phyloP scores from a whole-genome alignment of 1,140 invertebrate genomes.

The Papilio machaon region DNA sequence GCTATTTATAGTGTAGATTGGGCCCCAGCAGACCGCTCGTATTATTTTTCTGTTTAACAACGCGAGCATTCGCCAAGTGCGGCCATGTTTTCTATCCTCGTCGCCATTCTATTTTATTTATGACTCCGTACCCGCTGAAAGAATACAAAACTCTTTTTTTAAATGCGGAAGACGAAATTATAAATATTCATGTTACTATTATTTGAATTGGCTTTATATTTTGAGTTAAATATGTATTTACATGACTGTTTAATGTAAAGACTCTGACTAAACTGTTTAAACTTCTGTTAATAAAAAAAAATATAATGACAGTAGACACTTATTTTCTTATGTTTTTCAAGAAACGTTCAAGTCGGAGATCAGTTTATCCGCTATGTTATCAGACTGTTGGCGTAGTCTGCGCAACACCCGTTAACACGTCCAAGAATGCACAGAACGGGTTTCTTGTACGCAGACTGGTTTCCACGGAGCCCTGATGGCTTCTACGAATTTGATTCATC shows the following conservation, averaged over 20 bases:
- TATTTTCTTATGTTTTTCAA: neutral
- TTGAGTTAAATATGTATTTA: neutral
- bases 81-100: conserved; percentile 64
- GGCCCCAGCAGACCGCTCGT: conserved; percentile 66
- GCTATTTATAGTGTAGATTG: conserved; percentile 75
- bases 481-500: conserved; percentile 25
- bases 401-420: conserved; percentile 19
- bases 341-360: conserved; percentile 30
- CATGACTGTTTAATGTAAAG: neutral
- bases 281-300: neutral
- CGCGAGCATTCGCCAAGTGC: conserved; percentile 70
- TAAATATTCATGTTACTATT: conserved; percentile 43
- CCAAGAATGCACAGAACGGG: conserved; percentile 21
- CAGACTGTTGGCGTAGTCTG: conserved; percentile 2
- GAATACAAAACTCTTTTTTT: conserved; percentile 46
- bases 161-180: conserved; percentile 39
- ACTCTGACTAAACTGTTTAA: neutral
- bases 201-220: neutral
- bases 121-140: conserved; percentile 58
- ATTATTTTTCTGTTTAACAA: conserved; percentile 77
- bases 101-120: conserved; percentile 65
- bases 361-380: neutral
- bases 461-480: conserved; percentile 15
- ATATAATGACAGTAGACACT: too few relatives aligned
- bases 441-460: conserved; percentile 21